A percentile compares a stretch with the other conserved stretches of the same genome.
These are phyloP conservation scores for Rhabdomys pumilio DNA, from an alignment of 2,797 vertebrate genomes.

Conservation along the genomic window DNA sequence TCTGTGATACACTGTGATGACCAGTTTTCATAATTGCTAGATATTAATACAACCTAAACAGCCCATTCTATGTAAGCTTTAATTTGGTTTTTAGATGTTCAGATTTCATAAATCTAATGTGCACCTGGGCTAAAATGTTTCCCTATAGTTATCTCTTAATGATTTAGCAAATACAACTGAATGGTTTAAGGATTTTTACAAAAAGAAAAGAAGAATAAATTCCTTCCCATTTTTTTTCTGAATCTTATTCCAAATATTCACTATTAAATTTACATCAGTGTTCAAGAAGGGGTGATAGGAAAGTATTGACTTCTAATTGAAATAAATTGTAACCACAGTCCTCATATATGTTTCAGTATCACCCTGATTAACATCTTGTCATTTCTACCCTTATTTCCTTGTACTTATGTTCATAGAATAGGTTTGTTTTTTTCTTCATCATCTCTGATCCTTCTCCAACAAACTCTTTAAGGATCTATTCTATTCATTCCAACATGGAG, in stretches of 20 bases:
- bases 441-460: neutral
- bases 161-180: neutral
- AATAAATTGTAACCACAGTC: neutral
- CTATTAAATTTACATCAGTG: slow-evolving; percentile 31
- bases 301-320: neutral
- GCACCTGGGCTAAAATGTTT: neutral
- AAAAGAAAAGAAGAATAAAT: neutral
- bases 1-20: neutral
- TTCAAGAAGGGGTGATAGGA: neutral
- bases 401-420: slow-evolving; percentile 15
- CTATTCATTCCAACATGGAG: neutral
- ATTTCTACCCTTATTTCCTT: neutral
- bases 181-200: neutral
- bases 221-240: neutral
- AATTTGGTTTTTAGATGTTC: slow-evolving; percentile 24
- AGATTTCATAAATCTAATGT: slow-evolving; percentile 23
- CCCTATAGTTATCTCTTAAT: slow-evolving; percentile 37
- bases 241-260: neutral
- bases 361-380: neutral
- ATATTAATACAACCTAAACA: neutral
- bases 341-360: neutral
- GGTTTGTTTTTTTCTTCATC: neutral
- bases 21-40: neutral
- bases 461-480: neutral
- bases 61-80: neutral